These are phyloP conservation scores for Falco rusticolus DNA, from an alignment of 2,797 vertebrate genomes.

Conservation along the genomic window DNA sequence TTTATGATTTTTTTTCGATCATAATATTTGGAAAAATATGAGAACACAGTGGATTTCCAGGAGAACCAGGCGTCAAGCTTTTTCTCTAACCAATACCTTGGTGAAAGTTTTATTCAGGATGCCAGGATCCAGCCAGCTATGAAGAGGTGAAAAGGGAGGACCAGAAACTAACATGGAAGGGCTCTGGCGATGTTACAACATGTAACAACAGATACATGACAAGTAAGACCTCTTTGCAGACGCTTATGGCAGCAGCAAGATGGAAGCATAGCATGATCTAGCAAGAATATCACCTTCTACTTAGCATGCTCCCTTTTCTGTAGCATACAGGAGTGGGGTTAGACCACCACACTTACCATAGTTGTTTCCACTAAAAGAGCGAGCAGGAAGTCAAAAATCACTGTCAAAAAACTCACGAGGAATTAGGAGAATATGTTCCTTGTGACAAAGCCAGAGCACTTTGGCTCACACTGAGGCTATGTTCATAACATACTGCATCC, in stretches of 20 bases:
- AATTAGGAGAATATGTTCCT: constrained; percentile 15
- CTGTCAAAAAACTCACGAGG: neutral
- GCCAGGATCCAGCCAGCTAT: neutral
- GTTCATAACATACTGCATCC: constrained; percentile 25
- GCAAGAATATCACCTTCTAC: neutral
- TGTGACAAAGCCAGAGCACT: constrained; percentile 28
- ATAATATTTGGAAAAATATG: neutral
- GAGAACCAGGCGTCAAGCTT: neutral
- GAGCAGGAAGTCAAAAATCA: neutral
- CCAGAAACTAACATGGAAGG: neutral
- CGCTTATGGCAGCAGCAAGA: neutral
- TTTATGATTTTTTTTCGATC: neutral
- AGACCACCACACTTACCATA: neutral
- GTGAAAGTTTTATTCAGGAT: neutral
- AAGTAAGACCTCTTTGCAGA: neutral
- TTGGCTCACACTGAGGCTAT: neutral
- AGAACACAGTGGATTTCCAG: neutral
- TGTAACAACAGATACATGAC: neutral
- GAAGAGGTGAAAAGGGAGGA: neutral
- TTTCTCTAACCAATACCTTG: neutral
- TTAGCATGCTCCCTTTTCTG: neutral
- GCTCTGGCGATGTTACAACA: neutral
- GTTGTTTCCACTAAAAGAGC: neutral
- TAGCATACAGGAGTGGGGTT: neutral
- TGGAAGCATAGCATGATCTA: neutral